Conservation (phyloP, 2,888 invertebrate genomes). For the Chalcis sispes region DNA sequence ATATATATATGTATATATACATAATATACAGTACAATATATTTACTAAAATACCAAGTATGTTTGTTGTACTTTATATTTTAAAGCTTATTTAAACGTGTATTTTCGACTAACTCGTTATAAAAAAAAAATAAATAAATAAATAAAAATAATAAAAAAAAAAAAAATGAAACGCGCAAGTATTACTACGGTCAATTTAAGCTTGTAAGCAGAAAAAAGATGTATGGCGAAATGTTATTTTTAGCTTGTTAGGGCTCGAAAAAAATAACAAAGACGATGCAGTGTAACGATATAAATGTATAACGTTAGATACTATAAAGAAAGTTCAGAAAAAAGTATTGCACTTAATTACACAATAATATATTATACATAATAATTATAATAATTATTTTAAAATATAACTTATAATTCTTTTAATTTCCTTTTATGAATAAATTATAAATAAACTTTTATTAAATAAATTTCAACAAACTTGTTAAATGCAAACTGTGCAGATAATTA, state of each 20-base stretch:
- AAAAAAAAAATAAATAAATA: constrained; percentile 28
- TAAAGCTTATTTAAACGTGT: constrained; percentile 63
- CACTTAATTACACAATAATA: too few relatives aligned
- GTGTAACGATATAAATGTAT: background rate
- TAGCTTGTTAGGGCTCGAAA: constrained; percentile 52
- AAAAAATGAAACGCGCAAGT: constrained; percentile 38
- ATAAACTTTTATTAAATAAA: too few relatives aligned
- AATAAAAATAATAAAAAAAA: constrained; percentile 19
- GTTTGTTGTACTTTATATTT: constrained; percentile 63
- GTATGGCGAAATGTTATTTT: constrained; percentile 44
- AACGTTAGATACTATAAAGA: too few relatives aligned
- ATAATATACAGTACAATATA: constrained; percentile 30
- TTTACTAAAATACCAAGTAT: constrained; percentile 56
- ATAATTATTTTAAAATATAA: too few relatives aligned
- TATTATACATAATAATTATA: too few relatives aligned
- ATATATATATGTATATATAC: background rate
- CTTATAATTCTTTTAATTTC: too few relatives aligned
- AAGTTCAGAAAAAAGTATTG: too few relatives aligned
- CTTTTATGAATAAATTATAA: too few relatives aligned
- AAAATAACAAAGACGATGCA: constrained; percentile 44
- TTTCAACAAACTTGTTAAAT: too few relatives aligned
- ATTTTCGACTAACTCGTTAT: constrained; percentile 61
- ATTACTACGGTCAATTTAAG: constrained; percentile 61
- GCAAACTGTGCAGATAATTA: too few relatives aligned
- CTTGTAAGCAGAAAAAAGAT: constrained; percentile 51